Evolutionary conservation across 2,113 vertebrate species (phyloP), one percentile per base, ranked within the genome.

Genomic region (Oxygymnocypris stewartii): DNA sequence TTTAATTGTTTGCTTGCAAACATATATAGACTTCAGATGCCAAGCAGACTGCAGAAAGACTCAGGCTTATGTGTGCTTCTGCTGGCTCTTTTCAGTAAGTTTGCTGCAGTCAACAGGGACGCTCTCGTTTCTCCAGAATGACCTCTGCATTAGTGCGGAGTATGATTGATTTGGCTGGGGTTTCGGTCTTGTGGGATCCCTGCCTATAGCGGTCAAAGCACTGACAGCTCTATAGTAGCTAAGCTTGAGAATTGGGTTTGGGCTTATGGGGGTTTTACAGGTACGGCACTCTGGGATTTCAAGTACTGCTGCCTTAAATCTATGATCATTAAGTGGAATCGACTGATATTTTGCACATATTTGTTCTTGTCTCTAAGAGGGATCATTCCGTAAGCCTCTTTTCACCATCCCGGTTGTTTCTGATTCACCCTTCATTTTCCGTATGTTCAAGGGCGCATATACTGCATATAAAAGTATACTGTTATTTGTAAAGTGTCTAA

Each of bases 151-250:
- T 81, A 79, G 51, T 31, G 37, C 12, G 2, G 67, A 63, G 57
- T 81, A 40, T 85, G 87, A 88, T 85, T 88, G 87, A 88, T 88
- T 77, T 76, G n/a, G 31, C 44, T 44, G 16, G 67, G n/a, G 18
- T 42, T 67, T 51, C 44, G 59, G 35, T 86, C 77, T 59, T 28
- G 49, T n/a, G 81, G 78, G 35, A 84, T 44, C n/a, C 37, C 40
- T 85, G 59, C 71, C 42, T 9, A 2, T 31, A 59, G 35, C 67
- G 28, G 65, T 20, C 35, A 81, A 40, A 86, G n/a, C 79, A 51
- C 54, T 76, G 85, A 77, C 6, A 35, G 61, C 18, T 35, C 69
- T 18, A 16, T 73, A 71, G n/a, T n/a, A 13, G 25, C 11, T 57
- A 40, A 35, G 20, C 49, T 80, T 54, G 57, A 59, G 49, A 84